Base-by-base conservation (phyloP, 2,113 vertebrate genomes). In the Amazona guildingii region DNA sequence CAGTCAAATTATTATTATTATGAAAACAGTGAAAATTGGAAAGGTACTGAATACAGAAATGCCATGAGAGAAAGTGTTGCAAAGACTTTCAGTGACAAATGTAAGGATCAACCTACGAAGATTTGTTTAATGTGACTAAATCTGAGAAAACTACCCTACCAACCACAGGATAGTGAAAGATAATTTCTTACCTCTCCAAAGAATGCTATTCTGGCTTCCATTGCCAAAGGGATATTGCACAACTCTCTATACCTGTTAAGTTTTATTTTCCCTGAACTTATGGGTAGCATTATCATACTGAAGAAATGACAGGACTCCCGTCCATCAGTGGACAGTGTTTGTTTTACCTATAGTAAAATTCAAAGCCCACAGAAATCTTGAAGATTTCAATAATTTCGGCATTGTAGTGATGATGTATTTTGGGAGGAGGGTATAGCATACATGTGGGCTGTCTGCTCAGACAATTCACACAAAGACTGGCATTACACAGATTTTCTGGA, bases 341-440 rank as follows among this genome's bases (percentile, higher is more conserved):
- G 14, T 33, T 76, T 44, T n/a, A 86, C 6, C 6, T 15, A 0
- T 7, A 20, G 12, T 54, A 66, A 94, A 89, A 89, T 14, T 10
- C 27, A 73, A 23, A 89, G 20, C 24, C 48, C 18, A 79, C 6
- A 49, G 59, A 75, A 85, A 61, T 44, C 19, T 2, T 39, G 4
- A 48, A 61, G 39, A 48, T 51, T 90, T 62, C 31, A 39, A 0
- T 14, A 74, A 69, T 10, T 13, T 83, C 16, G 15, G 15, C 21
- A 81, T 68, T 95, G 78, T 29, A 75, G 17, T 13, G n/a, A 68
- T 0, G 8, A 9, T 0, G 1, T 11, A 31, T 61, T 68, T 61
- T 3, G 49, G 29, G 33, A 83, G 19, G 8, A 81, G 1, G 1
- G 2, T 28, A 48, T 1, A 24, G 25, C 0, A 0, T 29, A 39